Base-by-base conservation (phyloP, 2,888 invertebrate species). In the Agrotis exclamationis region DNA sequence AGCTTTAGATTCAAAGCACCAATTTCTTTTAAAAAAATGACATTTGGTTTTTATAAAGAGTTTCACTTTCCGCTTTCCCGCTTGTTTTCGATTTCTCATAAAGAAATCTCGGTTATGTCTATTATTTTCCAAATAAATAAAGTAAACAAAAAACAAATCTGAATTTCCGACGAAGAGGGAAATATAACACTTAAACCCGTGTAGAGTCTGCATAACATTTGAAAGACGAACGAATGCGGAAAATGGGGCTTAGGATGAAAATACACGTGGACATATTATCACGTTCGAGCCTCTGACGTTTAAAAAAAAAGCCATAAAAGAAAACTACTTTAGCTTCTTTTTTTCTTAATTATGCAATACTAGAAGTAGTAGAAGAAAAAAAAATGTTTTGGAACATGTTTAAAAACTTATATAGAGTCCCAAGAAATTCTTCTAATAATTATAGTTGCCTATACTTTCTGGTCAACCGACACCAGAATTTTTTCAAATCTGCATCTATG, bases 181-280 rank as follows among this genome's bases (percentile, higher is more conserved):
- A 91, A 91, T 86, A 87, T 88, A 88, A 86, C 87, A 89, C 76
- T 90, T 87, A 88, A 88, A 78, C 87, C 90, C 90, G 89, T 82
- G 68, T 90, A 89, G 90, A 91, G 88, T 85, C 85, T 83, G 82
- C 86, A 79, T 79, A 87, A 87, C 90, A 89, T 91, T 90, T 90
- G 90, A 91, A 91, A 90, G 90, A 89, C 83, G 82, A 86, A 87
- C 84, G 85, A 91, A 89, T 86, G 85, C 86, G 89, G 87, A 86
- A 91, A 91, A 87, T 84, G 85, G 81, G 69, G 70, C 85, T 86
- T 80, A 76, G 74, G 66, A 68, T 76, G 39, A 45, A 88, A 88
- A 89, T 83, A 89, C 63, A 90, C 82, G 85, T 74, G 28, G 0
- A 3, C 6, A 22, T 64, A 63, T 71, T 64, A 63, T 71, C 65